These are phyloP conservation scores for Acleris literana DNA, from an alignment of 2,888 invertebrate genomes.

Conservation along the genomic window DNA sequence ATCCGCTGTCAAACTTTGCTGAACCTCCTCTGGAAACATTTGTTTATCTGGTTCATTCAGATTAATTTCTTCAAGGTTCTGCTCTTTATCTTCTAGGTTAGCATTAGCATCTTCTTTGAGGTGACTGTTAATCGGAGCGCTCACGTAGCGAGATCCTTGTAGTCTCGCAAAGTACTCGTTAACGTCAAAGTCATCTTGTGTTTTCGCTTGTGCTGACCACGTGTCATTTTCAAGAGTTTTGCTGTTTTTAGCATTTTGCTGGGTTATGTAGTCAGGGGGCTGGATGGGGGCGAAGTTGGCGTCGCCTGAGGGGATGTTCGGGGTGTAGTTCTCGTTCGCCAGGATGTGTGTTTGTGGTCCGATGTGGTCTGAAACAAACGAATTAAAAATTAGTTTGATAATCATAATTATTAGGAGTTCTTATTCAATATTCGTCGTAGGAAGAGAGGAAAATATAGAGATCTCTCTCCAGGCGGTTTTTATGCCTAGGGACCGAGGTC, in stretches of 20 bases:
- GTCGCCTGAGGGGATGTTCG: conserved; percentile 40
- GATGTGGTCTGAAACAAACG: conserved; percentile 66
- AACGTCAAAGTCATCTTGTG: conserved; percentile 78
- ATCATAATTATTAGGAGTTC: not conserved
- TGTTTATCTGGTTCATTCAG: conserved; percentile 62
- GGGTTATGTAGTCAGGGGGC: conserved; percentile 11
- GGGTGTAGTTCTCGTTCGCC: conserved; percentile 53
- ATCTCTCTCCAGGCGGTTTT: no score
- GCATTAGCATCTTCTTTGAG: conserved; percentile 77
- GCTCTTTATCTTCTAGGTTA: conserved; percentile 73
- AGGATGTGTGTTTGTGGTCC: conserved; percentile 54
- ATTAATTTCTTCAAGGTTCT: conserved; percentile 72
- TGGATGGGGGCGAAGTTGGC: conserved; percentile 27
- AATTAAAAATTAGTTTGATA: conserved; percentile 25
- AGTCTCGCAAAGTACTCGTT: conserved; percentile 77
- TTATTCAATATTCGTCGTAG: no score
- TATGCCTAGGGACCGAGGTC: no score
- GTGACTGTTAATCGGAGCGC: conserved; percentile 68
- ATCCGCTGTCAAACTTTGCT: conserved; percentile 73
- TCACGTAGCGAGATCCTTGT: conserved; percentile 74
- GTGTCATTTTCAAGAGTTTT: conserved; percentile 43
- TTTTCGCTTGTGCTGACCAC: conserved; percentile 58
- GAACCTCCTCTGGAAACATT: conserved; percentile 44
- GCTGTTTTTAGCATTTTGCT: conserved; percentile 41
- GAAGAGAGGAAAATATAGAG: no score